A percentile compares a stretch with the other conserved stretches of the same genome.
Evolutionary conservation across 2,888 invertebrate genomes (phyloP).

Genomic region (Trypoxylon attenuatum): DNA sequence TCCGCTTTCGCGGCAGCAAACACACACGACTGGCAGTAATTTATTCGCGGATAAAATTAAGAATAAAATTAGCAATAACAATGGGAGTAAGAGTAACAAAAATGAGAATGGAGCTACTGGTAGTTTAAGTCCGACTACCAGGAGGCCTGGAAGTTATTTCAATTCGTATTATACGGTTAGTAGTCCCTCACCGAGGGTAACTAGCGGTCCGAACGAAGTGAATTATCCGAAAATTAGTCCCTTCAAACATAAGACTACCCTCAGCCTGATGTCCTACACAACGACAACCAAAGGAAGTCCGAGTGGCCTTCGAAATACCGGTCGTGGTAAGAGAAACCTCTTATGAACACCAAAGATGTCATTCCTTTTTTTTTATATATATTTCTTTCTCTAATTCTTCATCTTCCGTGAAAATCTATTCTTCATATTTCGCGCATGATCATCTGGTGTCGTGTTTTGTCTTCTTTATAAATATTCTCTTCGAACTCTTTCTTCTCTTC

Average conservation of each 20-base stretch:
- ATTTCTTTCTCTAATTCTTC: not conserved
- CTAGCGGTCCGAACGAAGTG: constrained; percentile 62
- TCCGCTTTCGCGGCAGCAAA: constrained; percentile 50
- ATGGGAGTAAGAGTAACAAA: constrained; percentile 28
- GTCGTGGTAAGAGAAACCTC: constrained; percentile 69
- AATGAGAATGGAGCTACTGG: constrained; percentile 6
- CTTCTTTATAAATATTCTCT: constrained; percentile 27
- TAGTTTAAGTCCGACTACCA: constrained; percentile 55
- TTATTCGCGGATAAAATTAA: constrained; percentile 57
- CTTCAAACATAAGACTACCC: constrained; percentile 67
- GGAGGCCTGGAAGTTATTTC: constrained; percentile 51
- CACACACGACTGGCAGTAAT: constrained; percentile 60
- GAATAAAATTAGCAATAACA: constrained; percentile 31
- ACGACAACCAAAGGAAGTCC: constrained; percentile 63
- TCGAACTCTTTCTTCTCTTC: constrained; percentile 6
- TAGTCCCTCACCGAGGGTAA: constrained; percentile 55
- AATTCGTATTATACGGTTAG: constrained; percentile 50
- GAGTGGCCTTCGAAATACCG: constrained; percentile 63
- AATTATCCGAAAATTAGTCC: constrained; percentile 67
- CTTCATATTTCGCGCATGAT: not conserved
- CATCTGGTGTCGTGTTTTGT: not conserved
- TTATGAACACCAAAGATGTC: constrained; percentile 23
- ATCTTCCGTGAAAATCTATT: no score
- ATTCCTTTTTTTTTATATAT: not conserved
- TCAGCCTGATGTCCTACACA: constrained; percentile 56